phyloP scores from a whole-genome alignment of 2,797 vertebrate genomes.

The Ctenopoma multispine region DNA sequence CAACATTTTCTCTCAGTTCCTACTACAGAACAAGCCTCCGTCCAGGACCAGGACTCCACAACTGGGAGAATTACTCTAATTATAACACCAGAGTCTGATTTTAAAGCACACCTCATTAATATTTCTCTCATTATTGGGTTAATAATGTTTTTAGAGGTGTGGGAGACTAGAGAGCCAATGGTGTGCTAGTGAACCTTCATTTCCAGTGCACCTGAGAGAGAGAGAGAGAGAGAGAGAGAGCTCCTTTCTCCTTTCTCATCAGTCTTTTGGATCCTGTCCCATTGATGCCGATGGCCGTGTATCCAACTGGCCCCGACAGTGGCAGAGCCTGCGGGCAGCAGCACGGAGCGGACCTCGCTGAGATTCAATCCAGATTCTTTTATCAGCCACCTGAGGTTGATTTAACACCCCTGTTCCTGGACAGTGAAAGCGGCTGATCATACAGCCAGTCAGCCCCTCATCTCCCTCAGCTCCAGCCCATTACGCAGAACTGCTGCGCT shows the following conservation, averaged over 20 bases:
- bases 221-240: constrained; percentile 39
- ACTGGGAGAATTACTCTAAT: constrained; percentile 85
- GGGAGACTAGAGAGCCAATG: constrained; percentile 45
- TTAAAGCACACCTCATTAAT: constrained; percentile 79
- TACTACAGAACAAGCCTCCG: constrained; percentile 76
- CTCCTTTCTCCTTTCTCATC: constrained; percentile 72
- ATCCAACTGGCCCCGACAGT: constrained; percentile 41
- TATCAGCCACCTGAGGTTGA: constrained; percentile 83
- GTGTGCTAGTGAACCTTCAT: constrained; percentile 35
- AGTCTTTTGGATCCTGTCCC: constrained; percentile 68
- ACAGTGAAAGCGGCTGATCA: constrained; percentile 73
- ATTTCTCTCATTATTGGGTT: constrained; percentile 77
- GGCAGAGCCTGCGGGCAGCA: constrained; percentile 44
- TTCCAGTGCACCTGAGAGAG: constrained; percentile 51
- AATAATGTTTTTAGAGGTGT: constrained; percentile 67
- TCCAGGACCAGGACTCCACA: constrained; percentile 83
- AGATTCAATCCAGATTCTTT: constrained; percentile 77
- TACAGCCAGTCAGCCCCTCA: constrained; percentile 58
- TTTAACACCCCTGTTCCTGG: constrained; percentile 76
- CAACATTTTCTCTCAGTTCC: constrained; percentile 82
- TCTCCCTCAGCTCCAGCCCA: constrained; percentile 65
- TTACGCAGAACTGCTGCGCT: constrained; percentile 69
- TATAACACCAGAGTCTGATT: constrained; percentile 81
- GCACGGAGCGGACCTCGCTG: constrained; percentile 52
- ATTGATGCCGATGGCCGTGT: constrained; percentile 42